Percentiles rank a stretch among this genome's conserved stretches.
Evolutionary conservation across 2,888 invertebrate genomes (phyloP).

Genomic region (Euplexia lucipara): DNA sequence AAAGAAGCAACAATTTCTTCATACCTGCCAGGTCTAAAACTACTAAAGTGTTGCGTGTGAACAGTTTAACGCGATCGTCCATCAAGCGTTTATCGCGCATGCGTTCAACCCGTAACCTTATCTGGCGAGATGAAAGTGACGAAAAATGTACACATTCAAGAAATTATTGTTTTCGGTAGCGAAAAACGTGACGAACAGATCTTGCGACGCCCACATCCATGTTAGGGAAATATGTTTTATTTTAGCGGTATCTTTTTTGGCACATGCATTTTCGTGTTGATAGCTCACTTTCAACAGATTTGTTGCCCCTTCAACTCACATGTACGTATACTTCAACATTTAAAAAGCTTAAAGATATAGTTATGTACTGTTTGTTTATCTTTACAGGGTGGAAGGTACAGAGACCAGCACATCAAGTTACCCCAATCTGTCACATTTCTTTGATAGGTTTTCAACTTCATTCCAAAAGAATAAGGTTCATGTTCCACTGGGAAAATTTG

Average conservation of each 20-base stretch:
- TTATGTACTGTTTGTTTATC: not conserved
- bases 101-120: slow-evolving; percentile 80
- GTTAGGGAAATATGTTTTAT: slow-evolving; percentile 32
- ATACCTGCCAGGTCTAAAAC: slow-evolving; percentile 55
- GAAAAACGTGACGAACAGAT: slow-evolving; percentile 63
- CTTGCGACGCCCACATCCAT: slow-evolving; percentile 47
- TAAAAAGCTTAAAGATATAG: not conserved
- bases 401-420: no score
- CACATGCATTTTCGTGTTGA: not conserved
- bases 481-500: no score
- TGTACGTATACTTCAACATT: not conserved
- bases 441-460: no score
- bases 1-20: no score
- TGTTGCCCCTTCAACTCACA: not conserved
- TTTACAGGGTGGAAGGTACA: no score
- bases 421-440: no score
- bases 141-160: slow-evolving; percentile 73
- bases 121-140: slow-evolving; percentile 84
- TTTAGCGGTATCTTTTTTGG: slow-evolving; percentile 14
- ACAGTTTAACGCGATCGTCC: slow-evolving; percentile 84
- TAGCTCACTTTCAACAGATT: not conserved
- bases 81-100: slow-evolving; percentile 87
- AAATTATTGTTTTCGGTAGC: slow-evolving; percentile 81
- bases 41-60: slow-evolving; percentile 72
- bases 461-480: no score